Conservation (phyloP, 2,888 invertebrate genomes). For the Napeogenes inachia region DNA sequence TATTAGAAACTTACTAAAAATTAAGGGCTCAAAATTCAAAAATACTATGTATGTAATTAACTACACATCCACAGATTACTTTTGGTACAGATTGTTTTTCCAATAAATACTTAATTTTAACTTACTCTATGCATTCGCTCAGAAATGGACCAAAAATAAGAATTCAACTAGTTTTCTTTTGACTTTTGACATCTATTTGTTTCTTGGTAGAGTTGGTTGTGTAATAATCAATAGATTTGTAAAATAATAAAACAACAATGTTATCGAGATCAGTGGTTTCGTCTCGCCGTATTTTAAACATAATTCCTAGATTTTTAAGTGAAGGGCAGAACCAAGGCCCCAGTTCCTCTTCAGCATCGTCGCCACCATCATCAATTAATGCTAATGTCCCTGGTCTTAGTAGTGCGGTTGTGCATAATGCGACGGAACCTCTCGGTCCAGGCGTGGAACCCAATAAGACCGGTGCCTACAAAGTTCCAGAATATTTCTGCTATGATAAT, state of each 20-base stretch:
- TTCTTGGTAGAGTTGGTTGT: slow-evolving; percentile 42
- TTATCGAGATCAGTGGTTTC: slow-evolving; percentile 34
- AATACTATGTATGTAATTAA: too few species aligned
- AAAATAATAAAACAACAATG: slow-evolving; percentile 36
- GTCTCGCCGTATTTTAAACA: slow-evolving; percentile 15
- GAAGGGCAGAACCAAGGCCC: slow-evolving; percentile 42
- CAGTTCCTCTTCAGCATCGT: slow-evolving; percentile 32
- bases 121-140: too few species aligned
- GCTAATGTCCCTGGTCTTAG: slow-evolving; percentile 82
- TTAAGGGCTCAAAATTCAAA: too few species aligned
- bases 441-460: slow-evolving; percentile 81
- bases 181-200: slow-evolving; percentile 22
- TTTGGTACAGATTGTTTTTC: too few species aligned
- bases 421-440: slow-evolving; percentile 81
- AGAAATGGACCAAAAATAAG: neutral
- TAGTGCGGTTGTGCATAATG: slow-evolving; percentile 73
- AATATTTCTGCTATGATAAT: slow-evolving; percentile 89
- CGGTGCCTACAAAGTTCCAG: slow-evolving; percentile 89
- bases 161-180: neutral
- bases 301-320: slow-evolving; percentile 46
- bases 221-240: slow-evolving; percentile 38
- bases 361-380: slow-evolving; percentile 37
- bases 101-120: too few species aligned
- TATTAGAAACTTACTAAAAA: too few species aligned
- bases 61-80: too few species aligned